Percentiles rank a stretch among this genome's conserved stretches.
Evolutionary conservation across 2,888 invertebrate species (phyloP).

Genomic region (Acanthosoma haemorrhoidale): DNA sequence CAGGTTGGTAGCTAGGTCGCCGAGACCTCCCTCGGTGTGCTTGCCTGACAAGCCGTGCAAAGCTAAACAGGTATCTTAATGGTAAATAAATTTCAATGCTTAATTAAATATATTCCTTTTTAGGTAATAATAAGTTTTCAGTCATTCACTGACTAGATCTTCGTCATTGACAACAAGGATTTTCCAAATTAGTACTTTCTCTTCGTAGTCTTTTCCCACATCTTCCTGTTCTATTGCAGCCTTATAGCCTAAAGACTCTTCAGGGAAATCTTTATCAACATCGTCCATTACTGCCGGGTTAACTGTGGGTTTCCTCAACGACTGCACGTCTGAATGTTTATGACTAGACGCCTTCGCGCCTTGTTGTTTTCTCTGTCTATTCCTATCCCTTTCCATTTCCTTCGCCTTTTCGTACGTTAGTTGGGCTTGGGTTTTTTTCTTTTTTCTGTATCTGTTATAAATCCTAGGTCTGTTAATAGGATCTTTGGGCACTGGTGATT

Average conservation of each 20-base stretch:
- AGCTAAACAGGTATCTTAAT: too few species aligned
- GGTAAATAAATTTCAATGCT: too few species aligned
- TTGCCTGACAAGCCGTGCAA: too few species aligned
- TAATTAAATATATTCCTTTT: too few species aligned
- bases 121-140: too few species aligned
- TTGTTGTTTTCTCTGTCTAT: too few species aligned
- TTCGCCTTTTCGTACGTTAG: background rate
- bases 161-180: conserved; percentile 1
- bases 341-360: too few species aligned
- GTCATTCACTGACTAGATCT: background rate
- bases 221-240: conserved; percentile 6
- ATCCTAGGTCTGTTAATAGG: conserved; percentile 28
- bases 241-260: background rate
- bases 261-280: background rate
- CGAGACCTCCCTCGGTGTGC: too few species aligned
- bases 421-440: background rate
- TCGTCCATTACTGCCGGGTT: background rate
- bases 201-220: background rate
- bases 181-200: conserved; percentile 26
- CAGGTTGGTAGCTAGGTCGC: too few species aligned
- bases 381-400: background rate
- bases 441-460: conserved; percentile 17
- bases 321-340: background rate
- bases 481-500: conserved; percentile 36
- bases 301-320: background rate